Evolutionary conservation across 2,888 invertebrate species (phyloP), one percentile per base, ranked within the genome.

Genomic region (Incurvaria masculella): DNA sequence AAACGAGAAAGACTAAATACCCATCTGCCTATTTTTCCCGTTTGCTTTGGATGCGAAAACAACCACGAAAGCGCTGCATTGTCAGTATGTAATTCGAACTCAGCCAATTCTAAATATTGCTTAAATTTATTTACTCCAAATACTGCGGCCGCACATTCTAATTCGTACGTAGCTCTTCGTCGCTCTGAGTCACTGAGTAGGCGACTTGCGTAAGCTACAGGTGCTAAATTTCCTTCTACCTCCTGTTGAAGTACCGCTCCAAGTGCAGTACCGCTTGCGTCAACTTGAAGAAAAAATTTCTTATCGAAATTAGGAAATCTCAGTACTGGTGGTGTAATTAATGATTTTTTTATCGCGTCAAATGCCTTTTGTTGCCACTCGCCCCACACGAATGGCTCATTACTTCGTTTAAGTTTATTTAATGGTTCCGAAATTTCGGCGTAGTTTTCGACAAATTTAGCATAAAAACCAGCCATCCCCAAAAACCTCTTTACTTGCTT

Each of bases 401-500:
- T 21, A 17, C 19, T 46, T 1, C 26, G 3, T 18, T 38, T 20
- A 3, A 47, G 21, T 17, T 41, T 42, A 8, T 39, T 47, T 44
- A 51, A 33, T 16, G 46, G 49, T 23, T 44, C 45, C 10, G 47
- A 39, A 2, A 47, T 47, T 21, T 42, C 43, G 6, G 51, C 38
- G 17, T 49, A 49, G 4, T 44, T 42, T 6, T 44, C 23, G 19
- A 51, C 42, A 33, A 49, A 51, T 23, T 49, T 49, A 1, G 47
- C 44, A 17, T 46, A 51, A 20, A 49, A 51, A 11, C 51, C 46
- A 2, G 49, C 43, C 43, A 49, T 42, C 4, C 51, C 51, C 1
- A 51, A 6, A n/a, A 51, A 51, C 10, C 44, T 38, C 18, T 49
- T 44, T 14, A 51, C 16, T 20, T 51, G 47, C n/a, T 48, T 45